Evolutionary conservation across 2,888 invertebrate species (phyloP).

Genomic region (Oscheius sp.): DNA sequence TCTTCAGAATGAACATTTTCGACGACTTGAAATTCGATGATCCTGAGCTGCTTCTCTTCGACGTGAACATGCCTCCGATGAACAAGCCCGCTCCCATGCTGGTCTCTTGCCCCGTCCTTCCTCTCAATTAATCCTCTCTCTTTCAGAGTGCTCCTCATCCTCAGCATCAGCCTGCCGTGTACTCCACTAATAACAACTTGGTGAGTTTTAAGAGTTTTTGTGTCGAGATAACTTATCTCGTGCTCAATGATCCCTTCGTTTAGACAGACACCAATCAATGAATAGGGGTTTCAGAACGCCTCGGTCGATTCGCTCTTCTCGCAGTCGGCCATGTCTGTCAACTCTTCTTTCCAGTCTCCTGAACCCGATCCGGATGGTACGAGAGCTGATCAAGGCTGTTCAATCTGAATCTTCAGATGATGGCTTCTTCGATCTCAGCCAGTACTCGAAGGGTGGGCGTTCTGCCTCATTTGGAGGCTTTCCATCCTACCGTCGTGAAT

Average conservation of each 20-base stretch:
- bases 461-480: constrained; percentile 31
- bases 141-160: constrained; percentile 9
- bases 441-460: constrained; percentile 23
- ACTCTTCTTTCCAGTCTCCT: constrained; percentile 30
- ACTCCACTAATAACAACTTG: constrained; percentile 4
- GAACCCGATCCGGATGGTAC: constrained; percentile 30
- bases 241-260: neutral
- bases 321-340: constrained; percentile 23
- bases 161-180: neutral
- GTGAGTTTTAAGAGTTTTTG: neutral
- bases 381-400: neutral
- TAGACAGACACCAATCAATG: neutral
- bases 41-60: constrained; percentile 17
- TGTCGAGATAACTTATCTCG: neutral
- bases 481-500: constrained; percentile 27
- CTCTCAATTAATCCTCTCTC: neutral
- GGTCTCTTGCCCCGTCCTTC: neutral
- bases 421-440: constrained; percentile 31
- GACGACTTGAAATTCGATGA: constrained; percentile 17
- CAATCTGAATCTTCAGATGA: constrained; percentile 16
- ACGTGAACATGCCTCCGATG: constrained; percentile 26
- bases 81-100: constrained; percentile 22
- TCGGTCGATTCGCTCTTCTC: constrained; percentile 31
- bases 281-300: constrained; percentile 21
- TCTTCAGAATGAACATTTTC: constrained; percentile 23